Evolutionary conservation across 2,797 vertebrate genomes (phyloP), one percentile per base, ranked within the genome.

Genomic region (Philypnodon macrostomus): DNA sequence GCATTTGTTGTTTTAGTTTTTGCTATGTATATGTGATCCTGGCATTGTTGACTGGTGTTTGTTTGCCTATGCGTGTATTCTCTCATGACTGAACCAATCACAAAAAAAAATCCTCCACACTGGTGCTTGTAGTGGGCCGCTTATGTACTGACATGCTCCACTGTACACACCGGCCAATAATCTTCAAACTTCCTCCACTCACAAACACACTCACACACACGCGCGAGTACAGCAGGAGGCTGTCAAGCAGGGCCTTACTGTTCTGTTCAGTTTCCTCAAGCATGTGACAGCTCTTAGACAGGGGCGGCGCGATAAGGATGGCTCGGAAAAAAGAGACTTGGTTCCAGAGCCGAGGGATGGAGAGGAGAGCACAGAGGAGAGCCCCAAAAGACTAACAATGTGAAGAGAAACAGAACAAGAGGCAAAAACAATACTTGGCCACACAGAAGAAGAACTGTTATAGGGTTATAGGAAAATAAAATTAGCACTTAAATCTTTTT

Each of bases 241-340:
- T 81, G 81, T 81, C 77, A 77, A 65, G 59, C 54, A 13, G 51
- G 63, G 70, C 65, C n/a, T 13, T 31, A 11, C 69, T 55, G 60
- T 70, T 73, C 67, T 77, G 76, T 70, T 75, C 42, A 30, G 80
- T 71, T 73, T 74, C 48, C 45, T 78, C 64, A 67, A 83, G 84
- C 78, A 64, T 84, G 72, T 81, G 82, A 81, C 84, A 82, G 73
- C 60, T 68, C 49, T 37, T 17, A 31, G 75, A 79, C 79, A 75
- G 53, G 48, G 40, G 54, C 63, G 18, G 58, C 48, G 61, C 41
- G 61, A 81, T 73, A 67, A 80, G 67, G 65, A 46, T n/a, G 57
- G 67, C 46, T 27, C 36, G 54, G 44, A 63, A 37, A 26, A 42
- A 30, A 12, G 40, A 58, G 53, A 48, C 23, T n/a, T n/a, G n/a